phyloP scores from a whole-genome alignment of 2,797 vertebrate genomes.

The Antennarius maculatus region DNA sequence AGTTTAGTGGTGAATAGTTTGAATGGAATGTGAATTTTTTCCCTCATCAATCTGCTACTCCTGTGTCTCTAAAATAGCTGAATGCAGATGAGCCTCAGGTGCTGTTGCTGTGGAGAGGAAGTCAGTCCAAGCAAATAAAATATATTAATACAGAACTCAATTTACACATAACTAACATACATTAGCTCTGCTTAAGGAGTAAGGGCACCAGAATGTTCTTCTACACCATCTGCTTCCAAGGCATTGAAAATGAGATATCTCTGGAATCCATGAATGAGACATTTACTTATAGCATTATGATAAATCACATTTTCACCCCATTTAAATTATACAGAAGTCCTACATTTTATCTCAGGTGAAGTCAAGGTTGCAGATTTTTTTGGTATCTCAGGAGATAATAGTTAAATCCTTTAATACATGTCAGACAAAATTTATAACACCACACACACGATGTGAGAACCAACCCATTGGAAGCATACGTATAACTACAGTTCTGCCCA shows the following conservation, averaged over 20 bases:
- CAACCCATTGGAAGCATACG: conserved; percentile 26
- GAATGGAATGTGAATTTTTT: not conserved
- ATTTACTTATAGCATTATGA: not conserved
- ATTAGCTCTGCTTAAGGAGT: not conserved
- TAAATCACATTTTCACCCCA: not conserved
- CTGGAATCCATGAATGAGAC: not conserved
- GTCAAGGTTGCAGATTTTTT: conserved; percentile 10
- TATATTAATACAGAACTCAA: not conserved
- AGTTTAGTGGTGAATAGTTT: conserved; percentile 1
- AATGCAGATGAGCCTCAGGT: no score
- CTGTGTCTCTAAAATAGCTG: not conserved
- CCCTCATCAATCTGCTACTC: not conserved
- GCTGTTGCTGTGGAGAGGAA: no score
- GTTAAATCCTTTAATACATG: conserved; percentile 25
- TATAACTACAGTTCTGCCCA: conserved; percentile 42
- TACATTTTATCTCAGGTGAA: conserved; percentile 22
- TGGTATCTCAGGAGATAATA: conserved; percentile 34
- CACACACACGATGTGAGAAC: conserved; percentile 20
- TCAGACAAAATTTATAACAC: conserved; percentile 43
- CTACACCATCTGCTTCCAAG: no score
- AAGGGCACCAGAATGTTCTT: no score
- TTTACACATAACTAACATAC: not conserved
- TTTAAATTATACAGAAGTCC: conserved; percentile 10
- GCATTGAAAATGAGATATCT: no score
- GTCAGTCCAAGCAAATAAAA: no score